A percentile compares a stretch with the other conserved stretches of the same genome.
Conservation (phyloP, 2,888 invertebrate species). For the Drosophila subsilvestris region DNA sequence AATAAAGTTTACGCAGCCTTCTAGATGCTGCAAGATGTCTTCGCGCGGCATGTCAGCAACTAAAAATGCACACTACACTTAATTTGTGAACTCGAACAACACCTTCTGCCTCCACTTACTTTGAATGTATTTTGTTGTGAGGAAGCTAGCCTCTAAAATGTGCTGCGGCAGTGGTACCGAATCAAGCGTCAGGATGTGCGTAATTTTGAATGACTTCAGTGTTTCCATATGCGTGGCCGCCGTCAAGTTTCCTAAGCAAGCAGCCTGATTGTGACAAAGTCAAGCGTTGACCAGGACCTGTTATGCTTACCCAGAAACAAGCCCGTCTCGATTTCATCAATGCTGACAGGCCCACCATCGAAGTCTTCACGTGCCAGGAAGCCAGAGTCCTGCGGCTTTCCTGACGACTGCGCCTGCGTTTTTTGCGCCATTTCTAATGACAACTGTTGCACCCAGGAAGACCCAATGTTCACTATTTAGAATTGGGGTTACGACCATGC, state of each 20-base stretch:
- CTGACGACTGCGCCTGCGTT: conserved; percentile 14
- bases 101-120: conserved; percentile 84
- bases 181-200: conserved; percentile 92
- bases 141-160: conserved; percentile 88
- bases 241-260: conserved; percentile 88
- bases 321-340: conserved; percentile 83
- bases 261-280: background rate
- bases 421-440: conserved; percentile 1
- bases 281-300: background rate
- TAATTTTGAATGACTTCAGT: conserved; percentile 88
- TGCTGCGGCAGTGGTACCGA: conserved; percentile 92
- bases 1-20: conserved; percentile 91
- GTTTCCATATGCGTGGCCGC: conserved; percentile 91
- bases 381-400: conserved; percentile 59
- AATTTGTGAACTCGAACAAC: background rate
- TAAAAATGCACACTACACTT: conserved; percentile 70
- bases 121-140: conserved; percentile 90
- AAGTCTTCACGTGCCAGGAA: conserved; percentile 82
- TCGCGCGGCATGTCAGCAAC: conserved; percentile 93
- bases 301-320: conserved; percentile 79
- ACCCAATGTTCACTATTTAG: background rate
- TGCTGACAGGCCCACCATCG: conserved; percentile 84
- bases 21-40: conserved; percentile 92
- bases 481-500: background rate
- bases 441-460: background rate